Evolutionary conservation across 2,113 vertebrate species (phyloP), one percentile per base, ranked within the genome.

Genomic region (Solenodon paradoxus): DNA sequence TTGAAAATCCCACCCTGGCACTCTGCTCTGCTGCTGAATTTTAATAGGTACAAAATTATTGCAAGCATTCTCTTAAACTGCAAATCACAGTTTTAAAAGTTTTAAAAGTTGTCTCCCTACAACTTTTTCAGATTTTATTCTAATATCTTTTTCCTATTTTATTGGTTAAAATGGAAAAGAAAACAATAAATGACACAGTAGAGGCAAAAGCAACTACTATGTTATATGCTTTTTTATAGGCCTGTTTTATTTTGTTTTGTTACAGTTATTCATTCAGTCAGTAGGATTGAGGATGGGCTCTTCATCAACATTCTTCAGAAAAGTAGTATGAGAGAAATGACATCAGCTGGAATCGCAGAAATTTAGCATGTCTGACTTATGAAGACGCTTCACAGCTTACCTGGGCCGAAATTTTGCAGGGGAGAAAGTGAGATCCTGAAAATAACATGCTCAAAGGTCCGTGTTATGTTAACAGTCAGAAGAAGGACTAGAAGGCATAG

Each of bases 31-130:
- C n/a, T 35, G 10, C 13, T 49, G 78, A 79, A 75, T 91, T 77
- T 95, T 57, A 90, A 68, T 59, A 80, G 15, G 84, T 59, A 53
- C 28, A 72, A 35, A 86, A 79, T 71, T 83, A 81, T 4, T 85
- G 77, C 63, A 55, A 63, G n/a, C n/a, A 30, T 80, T 47, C 11
- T 90, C 20, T 71, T 78, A 81, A 95, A 1, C 32, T 10, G 11
- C 66, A 59, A 53, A 89, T 81, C 8, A 61, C 35, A 83, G n/a
- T n/a, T n/a, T n/a, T n/a, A n/a, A n/a, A n/a, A n/a, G n/a, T n/a
- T n/a, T n/a, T n/a, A n/a, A n/a, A n/a, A n/a, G n/a, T n/a, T 40
- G 7, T 51, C 53, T 42, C 26, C 17, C 24, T 72, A 15, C n/a
- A 75, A 51, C 2, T 57, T 8, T 30, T 95, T 84, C 32, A 81